Conservation (phyloP, 2,888 invertebrate genomes). For the Drosophila heteroneura region DNA sequence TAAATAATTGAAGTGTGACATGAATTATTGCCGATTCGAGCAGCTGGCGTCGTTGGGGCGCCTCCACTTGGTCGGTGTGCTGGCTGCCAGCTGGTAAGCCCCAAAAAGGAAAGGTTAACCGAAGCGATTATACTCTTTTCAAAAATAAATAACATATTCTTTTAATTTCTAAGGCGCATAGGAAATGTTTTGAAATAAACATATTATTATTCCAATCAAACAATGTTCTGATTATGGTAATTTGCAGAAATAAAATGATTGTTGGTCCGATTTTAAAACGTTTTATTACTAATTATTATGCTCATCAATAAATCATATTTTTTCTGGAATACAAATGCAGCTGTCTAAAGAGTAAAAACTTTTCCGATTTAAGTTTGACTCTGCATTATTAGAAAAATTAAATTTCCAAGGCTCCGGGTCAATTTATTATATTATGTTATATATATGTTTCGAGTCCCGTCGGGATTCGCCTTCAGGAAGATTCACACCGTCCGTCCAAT, state of each 20-base stretch:
- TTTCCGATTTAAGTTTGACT: background rate
- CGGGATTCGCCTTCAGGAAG: too few relatives aligned
- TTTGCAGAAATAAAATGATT: background rate
- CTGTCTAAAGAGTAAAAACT: background rate
- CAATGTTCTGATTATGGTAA: background rate
- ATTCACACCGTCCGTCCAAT: background rate
- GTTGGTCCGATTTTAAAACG: background rate
- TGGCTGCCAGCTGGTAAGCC: background rate
- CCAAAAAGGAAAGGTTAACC: background rate
- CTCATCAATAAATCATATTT: background rate
- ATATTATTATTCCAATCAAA: background rate
- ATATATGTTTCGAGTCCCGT: too few relatives aligned
- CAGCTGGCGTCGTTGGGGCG: slow-evolving; percentile 24
- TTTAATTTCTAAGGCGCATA: background rate
- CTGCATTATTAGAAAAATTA: background rate
- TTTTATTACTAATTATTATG: background rate
- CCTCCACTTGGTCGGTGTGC: background rate
- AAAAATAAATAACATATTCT: background rate
- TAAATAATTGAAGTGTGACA: slow-evolving; percentile 61
- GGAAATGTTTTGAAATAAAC: background rate
- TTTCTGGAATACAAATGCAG: background rate
- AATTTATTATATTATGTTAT: too few relatives aligned
- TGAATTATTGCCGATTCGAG: slow-evolving; percentile 47
- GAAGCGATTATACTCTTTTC: background rate
- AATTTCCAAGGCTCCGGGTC: background rate